A percentile compares a stretch with the other conserved stretches of the same genome.
Evolutionary conservation across 2,888 invertebrate species (phyloP).

Genomic region (Scaptomyza caliginosa): DNA sequence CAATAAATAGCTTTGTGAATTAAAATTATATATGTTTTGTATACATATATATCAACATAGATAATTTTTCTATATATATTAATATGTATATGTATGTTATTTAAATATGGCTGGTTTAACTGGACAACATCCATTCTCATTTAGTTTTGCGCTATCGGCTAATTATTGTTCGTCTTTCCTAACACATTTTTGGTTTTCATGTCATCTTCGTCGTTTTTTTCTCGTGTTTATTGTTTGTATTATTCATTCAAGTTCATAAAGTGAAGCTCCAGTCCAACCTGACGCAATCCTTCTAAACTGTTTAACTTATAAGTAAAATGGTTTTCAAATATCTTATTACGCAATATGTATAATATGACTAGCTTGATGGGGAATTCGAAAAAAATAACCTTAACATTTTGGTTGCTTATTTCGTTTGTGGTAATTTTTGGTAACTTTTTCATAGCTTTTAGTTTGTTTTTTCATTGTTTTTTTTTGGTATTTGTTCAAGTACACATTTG

Average conservation of each 20-base stretch:
- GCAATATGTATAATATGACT: conserved; percentile 74
- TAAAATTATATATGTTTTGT: conserved; percentile 56
- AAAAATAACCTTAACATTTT: conserved; percentile 69
- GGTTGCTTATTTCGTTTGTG: conserved; percentile 61
- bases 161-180: conserved; percentile 75
- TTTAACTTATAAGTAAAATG: conserved; percentile 72
- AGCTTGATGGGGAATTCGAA: conserved; percentile 73
- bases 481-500: conserved; percentile 19
- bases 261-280: conserved; percentile 39
- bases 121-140: conserved; percentile 51
- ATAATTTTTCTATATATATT: conserved; percentile 44
- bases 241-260: conserved; percentile 6
- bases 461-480: conserved; percentile 30
- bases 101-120: conserved; percentile 61
- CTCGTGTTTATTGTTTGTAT: conserved; percentile 20
- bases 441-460: background rate
- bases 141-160: conserved; percentile 63
- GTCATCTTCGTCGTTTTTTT: conserved; percentile 19
- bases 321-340: conserved; percentile 73
- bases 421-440: conserved; percentile 22
- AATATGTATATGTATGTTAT: conserved; percentile 36
- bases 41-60: conserved; percentile 54
- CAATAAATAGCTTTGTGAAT: conserved; percentile 67
- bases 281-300: conserved; percentile 61
- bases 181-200: conserved; percentile 18